Percentiles rank a stretch among this genome's conserved stretches.
phyloP scores from a whole-genome alignment of 2,888 invertebrate species.

The Metopia argyrocephala region DNA sequence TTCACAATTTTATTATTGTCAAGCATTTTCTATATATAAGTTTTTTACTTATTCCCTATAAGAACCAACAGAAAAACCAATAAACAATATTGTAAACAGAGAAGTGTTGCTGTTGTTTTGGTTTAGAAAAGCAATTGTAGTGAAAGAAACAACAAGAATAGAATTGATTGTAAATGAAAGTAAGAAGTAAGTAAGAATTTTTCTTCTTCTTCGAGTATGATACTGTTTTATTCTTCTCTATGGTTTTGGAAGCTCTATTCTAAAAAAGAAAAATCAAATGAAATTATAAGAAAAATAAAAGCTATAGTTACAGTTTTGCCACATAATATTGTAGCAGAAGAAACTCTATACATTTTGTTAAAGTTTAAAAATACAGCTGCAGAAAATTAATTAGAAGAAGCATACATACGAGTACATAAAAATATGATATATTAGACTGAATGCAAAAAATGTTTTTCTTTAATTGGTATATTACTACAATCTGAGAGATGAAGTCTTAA shows the following conservation, averaged over 20 bases:
- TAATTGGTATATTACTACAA: too few relatives aligned
- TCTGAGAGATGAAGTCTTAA: too few relatives aligned
- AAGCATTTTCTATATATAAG: neutral
- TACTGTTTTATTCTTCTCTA: neutral
- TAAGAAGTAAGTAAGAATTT: neutral
- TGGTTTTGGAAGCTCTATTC: conserved; percentile 1
- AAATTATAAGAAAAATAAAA: conserved; percentile 4
- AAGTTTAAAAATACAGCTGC: neutral
- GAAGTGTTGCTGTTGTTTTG: neutral
- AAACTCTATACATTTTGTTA: neutral
- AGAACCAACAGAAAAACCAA: neutral
- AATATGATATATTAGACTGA: neutral
- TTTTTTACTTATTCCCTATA: neutral
- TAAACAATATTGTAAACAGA: neutral
- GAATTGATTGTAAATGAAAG: conserved; percentile 39
- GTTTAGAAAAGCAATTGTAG: neutral
- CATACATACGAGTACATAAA: neutral
- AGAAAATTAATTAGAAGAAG: neutral
- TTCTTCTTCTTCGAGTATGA: neutral
- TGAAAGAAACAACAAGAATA: conserved; percentile 23
- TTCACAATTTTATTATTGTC: conserved; percentile 40
- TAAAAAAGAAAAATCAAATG: conserved; percentile 31
- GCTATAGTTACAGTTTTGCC: conserved; percentile 50
- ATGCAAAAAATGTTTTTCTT: too few relatives aligned
- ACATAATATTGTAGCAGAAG: conserved; percentile 37